Evolutionary conservation across 2,113 vertebrate genomes (phyloP), one percentile per base, ranked within the genome.

Genomic region (Zosterops borbonicus): DNA sequence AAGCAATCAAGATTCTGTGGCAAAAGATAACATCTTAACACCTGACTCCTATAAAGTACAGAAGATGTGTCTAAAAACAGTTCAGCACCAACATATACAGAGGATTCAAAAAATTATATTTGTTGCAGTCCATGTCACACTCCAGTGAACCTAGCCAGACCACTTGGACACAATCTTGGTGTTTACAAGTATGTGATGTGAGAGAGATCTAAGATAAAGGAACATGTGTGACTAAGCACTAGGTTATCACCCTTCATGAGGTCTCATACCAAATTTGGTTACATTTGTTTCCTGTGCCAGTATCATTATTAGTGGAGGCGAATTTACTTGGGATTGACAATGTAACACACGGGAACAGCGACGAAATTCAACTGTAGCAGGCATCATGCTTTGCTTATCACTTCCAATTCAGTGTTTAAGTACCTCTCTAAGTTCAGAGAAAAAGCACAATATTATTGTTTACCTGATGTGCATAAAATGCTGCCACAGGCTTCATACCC

Each of bases 391-490:
- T 73, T 80, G 41, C 52, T 82, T 58, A 77, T n/a, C 24, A 33
- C 19, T 87, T 84, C 25, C 24, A 75, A 59, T 23, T 71, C 56
- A 79, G 21, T 82, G 83, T 75, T 91, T 81, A 79, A 52, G 24
- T 33, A 83, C 13, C 53, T 62, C 15, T 23, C 27, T 41, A 87
- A 82, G 29, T 23, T 12, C 78, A 89, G 80, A 80, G 44, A 37
- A 74, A 70, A 94, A 68, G 31, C 49, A 69, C 5, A 55, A 3
- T 42, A 42, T 64, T 91, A 58, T 27, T 5, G 11, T 73, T 93
- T 94, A 99, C 99, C 99, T 99, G 99, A 84, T 99, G 98, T 33
- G 99, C 99, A 52, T 99, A 99, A 97, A 99, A 99, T 3, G 98
- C 98, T 50, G 99, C 99, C 62, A 99, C 99, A 11, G 99, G 97